These are phyloP conservation scores for Neodiprion virginianus DNA, from an alignment of 1,140 invertebrate genomes.

Conservation along the genomic window DNA sequence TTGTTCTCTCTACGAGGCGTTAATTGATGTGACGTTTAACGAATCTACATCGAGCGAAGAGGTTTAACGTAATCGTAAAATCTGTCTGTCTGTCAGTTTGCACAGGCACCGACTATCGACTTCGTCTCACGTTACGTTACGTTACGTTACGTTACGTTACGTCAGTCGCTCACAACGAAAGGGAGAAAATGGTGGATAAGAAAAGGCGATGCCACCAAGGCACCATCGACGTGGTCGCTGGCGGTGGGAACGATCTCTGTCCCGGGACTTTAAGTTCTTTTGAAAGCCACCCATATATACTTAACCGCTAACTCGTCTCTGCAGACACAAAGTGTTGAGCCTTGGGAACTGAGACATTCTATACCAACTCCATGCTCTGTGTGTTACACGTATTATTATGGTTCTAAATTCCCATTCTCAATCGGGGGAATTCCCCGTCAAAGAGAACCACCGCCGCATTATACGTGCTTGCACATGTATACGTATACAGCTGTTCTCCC, in stretches of 20 bases:
- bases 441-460: background rate
- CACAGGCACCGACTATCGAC: too few species aligned
- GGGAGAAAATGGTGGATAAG: constrained; percentile 2
- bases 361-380: background rate
- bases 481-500: too few species aligned
- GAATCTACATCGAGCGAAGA: too few species aligned
- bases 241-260: background rate
- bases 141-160: background rate
- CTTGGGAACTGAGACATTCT: constrained; percentile 4
- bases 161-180: background rate
- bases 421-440: background rate
- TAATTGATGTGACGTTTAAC: too few species aligned
- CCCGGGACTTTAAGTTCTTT: background rate
- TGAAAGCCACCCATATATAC: background rate
- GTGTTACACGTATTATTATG: background rate
- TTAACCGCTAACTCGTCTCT: background rate
- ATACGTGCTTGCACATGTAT: too few species aligned
- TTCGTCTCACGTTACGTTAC: background rate
- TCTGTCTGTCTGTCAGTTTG: too few species aligned
- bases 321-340: background rate
- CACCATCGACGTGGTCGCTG: background rate
- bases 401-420: background rate
- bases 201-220: too few species aligned
- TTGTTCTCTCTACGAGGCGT: too few species aligned
- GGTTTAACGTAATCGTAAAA: background rate